These are phyloP conservation scores for Psittacula cyanocephala DNA, from an alignment of 2,113 vertebrate genomes.

Conservation along the genomic window DNA sequence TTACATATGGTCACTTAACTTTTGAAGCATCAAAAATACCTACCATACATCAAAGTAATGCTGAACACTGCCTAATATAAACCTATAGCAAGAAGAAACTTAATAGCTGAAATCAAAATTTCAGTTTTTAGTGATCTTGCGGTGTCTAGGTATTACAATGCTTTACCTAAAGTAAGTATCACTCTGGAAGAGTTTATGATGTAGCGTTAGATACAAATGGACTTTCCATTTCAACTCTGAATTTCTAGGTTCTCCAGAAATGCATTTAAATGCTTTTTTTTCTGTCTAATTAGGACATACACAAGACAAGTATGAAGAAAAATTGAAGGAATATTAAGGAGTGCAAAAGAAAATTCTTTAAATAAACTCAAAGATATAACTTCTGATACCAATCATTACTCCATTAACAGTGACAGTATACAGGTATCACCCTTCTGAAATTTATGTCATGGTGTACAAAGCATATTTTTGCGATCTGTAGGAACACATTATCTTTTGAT, in stretches of 20 bases:
- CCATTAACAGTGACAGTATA: not conserved
- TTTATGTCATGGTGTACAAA: not conserved
- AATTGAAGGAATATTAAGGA: not conserved
- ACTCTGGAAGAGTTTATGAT: not conserved
- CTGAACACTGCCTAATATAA: not conserved
- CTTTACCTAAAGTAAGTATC: not conserved
- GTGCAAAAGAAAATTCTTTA: not conserved
- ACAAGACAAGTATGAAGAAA: not conserved
- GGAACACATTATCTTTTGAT: not conserved
- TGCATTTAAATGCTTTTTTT: not conserved
- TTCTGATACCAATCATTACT: not conserved
- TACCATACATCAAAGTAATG: constrained; percentile 37
- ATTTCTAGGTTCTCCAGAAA: not conserved
- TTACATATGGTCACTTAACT: constrained; percentile 32
- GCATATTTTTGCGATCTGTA: not conserved
- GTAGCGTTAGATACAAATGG: not conserved
- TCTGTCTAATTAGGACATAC: not conserved
- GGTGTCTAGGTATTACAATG: not conserved
- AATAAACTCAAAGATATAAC: not conserved
- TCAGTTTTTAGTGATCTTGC: not conserved
- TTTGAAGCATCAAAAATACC: constrained; percentile 9
- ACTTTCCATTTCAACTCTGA: not conserved
- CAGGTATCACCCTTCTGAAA: not conserved
- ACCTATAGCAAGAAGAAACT: not conserved
- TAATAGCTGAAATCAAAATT: constrained; percentile 9